A percentile compares a stretch with the other conserved stretches of the same genome.
phyloP scores from a whole-genome alignment of 2,888 invertebrate species.

The Cecidostiba fungosa region DNA sequence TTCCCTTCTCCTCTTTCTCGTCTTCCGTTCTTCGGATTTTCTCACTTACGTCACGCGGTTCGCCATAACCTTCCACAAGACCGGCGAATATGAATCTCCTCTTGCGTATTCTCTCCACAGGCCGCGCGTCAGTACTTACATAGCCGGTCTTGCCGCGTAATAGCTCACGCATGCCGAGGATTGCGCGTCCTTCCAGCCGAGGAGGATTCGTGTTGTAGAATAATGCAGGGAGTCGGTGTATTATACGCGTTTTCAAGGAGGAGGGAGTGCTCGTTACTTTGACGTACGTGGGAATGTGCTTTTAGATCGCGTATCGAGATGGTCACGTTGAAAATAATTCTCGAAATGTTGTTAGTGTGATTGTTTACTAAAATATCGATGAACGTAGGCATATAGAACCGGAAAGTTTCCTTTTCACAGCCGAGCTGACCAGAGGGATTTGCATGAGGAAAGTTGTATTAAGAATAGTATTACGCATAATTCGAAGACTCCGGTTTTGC shows the following conservation, averaged over 20 bases:
- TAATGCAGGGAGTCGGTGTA: background rate
- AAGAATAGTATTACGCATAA: background rate
- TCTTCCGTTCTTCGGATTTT: conserved; percentile 34
- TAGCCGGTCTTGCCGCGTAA: background rate
- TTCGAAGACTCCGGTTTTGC: background rate
- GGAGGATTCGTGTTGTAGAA: background rate
- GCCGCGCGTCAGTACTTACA: background rate
- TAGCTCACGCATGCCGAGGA: conserved; percentile 3
- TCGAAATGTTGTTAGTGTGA: background rate
- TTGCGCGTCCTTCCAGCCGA: background rate
- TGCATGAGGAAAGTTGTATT: conserved; percentile 3
- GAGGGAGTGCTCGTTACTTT: background rate
- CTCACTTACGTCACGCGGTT: conserved; percentile 45
- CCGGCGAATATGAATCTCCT: background rate
- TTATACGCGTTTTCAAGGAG: background rate
- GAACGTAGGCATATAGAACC: too few species aligned
- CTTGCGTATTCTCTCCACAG: background rate
- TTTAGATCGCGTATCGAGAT: background rate
- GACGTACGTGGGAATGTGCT: background rate
- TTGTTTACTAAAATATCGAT: too few species aligned
- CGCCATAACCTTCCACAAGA: conserved; percentile 44
- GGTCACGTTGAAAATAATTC: background rate
- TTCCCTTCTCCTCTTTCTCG: background rate
- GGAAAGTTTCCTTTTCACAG: background rate
- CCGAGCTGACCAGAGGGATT: background rate